Evolutionary conservation across 2,888 invertebrate species (phyloP), one percentile per base, ranked within the genome.

Genomic region (Cosmia trapezina): DNA sequence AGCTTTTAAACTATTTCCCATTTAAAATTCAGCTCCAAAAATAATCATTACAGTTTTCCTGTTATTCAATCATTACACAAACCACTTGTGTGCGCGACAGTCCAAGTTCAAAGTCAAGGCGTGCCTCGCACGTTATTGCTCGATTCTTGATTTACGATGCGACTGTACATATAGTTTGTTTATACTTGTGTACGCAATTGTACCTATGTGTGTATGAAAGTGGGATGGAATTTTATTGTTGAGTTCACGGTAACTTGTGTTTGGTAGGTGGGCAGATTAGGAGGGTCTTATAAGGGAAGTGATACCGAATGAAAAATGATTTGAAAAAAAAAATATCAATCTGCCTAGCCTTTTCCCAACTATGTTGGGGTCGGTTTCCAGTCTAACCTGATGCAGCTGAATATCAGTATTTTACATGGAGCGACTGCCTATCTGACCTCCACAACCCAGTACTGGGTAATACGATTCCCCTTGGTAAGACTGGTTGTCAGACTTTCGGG

Each of bases 61-160:
- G 56, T 54, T 65, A 75, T 37, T 22, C 19, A 71, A 76, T 33
- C 19, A 76, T 45, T n/a, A n/a, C 41, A 3, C 43, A 57, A 78
- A 87, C 43, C 81, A 89, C 86, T 91, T 91, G 76, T 86, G 87
- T n/a, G 2, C 75, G n/a, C 87, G 84, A 84, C 79, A 79, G 86
- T 93, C 84, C 93, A 90, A 88, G 91, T 92, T 92, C 94, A 94
- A 93, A 92, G 94, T 93, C 93, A 92, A 94, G 94, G 93, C 87
- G 93, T 84, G 92, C 87, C 90, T 83, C 84, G 82, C 83, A 80
- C 85, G 90, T 88, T 88, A 91, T 84, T 85, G 89, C 87, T 86
- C 86, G 70, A 86, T 83, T 88, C 89, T 86, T 93, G 93, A 94
- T 93, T 94, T 93, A 94, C 90, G 92, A 89, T 59, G 78, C 75